Conservation (phyloP, 1,140 invertebrate species). For the Calephelis nemesis region DNA sequence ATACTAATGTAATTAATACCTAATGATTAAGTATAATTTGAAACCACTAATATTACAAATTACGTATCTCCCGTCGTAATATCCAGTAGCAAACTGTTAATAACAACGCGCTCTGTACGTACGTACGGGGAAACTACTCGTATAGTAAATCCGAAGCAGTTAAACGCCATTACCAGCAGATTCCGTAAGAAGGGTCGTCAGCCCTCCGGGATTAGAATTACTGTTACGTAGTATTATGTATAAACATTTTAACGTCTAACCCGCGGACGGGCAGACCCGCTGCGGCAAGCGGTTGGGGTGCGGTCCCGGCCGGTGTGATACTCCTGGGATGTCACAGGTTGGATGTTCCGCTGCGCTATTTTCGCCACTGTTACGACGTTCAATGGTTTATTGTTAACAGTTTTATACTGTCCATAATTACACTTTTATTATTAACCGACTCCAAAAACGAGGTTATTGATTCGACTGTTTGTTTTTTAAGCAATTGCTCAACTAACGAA, state of each 20-base stretch:
- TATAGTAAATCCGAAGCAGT: constrained; percentile 41
- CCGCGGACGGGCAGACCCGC: constrained; percentile 64
- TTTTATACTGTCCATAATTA: not conserved
- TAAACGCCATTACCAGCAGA: constrained; percentile 57
- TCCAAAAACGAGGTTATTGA: too few species aligned
- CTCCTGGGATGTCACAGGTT: constrained; percentile 55
- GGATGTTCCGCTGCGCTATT: constrained; percentile 35
- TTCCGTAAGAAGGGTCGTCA: constrained; percentile 50
- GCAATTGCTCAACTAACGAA: too few species aligned
- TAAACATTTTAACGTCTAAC: constrained; percentile 77
- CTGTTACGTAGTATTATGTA: constrained; percentile 72
- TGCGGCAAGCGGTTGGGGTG: constrained; percentile 58
- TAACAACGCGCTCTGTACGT: too few species aligned
- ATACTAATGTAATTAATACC: too few species aligned
- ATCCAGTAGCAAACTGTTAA: too few species aligned
- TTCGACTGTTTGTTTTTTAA: too few species aligned
- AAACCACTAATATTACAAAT: too few species aligned
- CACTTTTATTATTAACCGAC: too few species aligned
- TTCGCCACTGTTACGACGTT: constrained; percentile 10
- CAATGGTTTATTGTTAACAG: not conserved
- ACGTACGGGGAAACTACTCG: too few species aligned
- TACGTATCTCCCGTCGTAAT: too few species aligned
- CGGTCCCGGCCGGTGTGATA: constrained; percentile 51
- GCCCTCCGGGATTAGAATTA: constrained; percentile 57
- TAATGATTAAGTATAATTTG: too few species aligned